These are phyloP conservation scores for Myotis planiceps DNA, from an alignment of 2,797 vertebrate species.

Conservation along the genomic window DNA sequence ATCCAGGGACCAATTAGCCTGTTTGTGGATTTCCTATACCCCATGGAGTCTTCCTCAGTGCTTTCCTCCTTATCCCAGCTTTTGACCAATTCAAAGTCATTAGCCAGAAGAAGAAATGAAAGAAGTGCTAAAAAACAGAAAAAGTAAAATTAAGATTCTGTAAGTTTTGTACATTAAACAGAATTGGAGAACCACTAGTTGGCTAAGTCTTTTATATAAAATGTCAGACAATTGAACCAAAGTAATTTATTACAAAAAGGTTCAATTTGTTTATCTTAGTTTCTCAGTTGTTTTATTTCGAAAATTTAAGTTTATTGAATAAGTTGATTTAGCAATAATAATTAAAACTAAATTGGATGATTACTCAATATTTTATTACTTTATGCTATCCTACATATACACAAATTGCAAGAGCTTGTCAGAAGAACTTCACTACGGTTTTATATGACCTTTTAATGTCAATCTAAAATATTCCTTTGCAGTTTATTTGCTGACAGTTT, in stretches of 20 bases:
- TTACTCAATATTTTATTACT: slow-evolving; percentile 22
- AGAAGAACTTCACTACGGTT: slow-evolving; percentile 19
- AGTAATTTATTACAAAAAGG: not conserved
- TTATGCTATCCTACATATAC: not conserved
- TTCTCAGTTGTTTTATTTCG: not conserved
- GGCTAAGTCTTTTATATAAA: slow-evolving; percentile 5
- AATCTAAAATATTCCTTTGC: slow-evolving; percentile 17
- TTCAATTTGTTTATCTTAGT: not conserved
- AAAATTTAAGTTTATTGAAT: not conserved
- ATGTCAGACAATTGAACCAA: not conserved
- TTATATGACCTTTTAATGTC: slow-evolving; percentile 26
- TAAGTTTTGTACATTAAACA: not conserved
- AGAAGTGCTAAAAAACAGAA: not conserved
- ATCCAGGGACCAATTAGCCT: slow-evolving; percentile 76
- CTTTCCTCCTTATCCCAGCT: not conserved
- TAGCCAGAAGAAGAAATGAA: slow-evolving; percentile 46
- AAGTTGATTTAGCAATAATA: not conserved
- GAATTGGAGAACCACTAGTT: not conserved
- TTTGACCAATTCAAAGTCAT: slow-evolving; percentile 60
- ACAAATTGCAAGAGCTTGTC: not conserved
- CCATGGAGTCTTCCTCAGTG: slow-evolving; percentile 57
- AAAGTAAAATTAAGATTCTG: not conserved
- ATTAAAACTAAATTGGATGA: not conserved
- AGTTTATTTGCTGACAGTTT: slow-evolving; percentile 36
- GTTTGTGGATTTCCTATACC: slow-evolving; percentile 71